Evolutionary conservation across 2,113 vertebrate species (phyloP), one percentile per base, ranked within the genome.

Genomic region (Bucco capensis): DNA sequence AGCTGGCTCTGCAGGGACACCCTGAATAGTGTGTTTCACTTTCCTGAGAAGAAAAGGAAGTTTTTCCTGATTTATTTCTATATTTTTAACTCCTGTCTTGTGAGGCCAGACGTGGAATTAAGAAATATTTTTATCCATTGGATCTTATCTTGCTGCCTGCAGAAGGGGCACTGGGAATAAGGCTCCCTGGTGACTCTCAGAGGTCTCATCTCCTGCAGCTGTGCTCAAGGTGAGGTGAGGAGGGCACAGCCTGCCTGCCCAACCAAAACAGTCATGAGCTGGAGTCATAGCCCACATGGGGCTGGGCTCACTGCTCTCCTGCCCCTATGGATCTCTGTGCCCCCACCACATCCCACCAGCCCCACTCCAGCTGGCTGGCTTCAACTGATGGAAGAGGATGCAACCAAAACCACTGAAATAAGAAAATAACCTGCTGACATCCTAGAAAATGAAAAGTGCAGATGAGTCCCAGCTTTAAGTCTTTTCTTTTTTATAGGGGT

Each of bases 271-370:
- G 37, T 42, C 51, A 1, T 1, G 15, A 27, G 53, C 82, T 30
- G 22, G 2, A 33, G 24, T 8, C 4, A 1, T 44, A 67, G 7
- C 76, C n/a, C 12, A 3, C 24, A 7, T 4, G 2, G 23, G 46
- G 71, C 50, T 37, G 33, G 28, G 56, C 33, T 50, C 46, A 3
- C 33, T 35, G 35, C 58, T 30, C 23, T 14, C 22, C 22, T 37
- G 2, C 23, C 72, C 65, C 0, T 0, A 4, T 56, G 56, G 31
- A 57, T 7, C 6, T 3, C 12, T 21, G 4, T 3, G 11, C 57
- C 61, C 56, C 15, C 74, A 38, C 60, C 4, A 1, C 4, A 0
- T 24, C 44, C 35, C 19, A 3, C 17, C 53, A 65, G 40, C n/a
- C 37, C n/a, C 18, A 23, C 40, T 25, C 23, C 49, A 56, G 40